phyloP scores from a whole-genome alignment of 2,113 vertebrate species.

The Numenius arquata region DNA sequence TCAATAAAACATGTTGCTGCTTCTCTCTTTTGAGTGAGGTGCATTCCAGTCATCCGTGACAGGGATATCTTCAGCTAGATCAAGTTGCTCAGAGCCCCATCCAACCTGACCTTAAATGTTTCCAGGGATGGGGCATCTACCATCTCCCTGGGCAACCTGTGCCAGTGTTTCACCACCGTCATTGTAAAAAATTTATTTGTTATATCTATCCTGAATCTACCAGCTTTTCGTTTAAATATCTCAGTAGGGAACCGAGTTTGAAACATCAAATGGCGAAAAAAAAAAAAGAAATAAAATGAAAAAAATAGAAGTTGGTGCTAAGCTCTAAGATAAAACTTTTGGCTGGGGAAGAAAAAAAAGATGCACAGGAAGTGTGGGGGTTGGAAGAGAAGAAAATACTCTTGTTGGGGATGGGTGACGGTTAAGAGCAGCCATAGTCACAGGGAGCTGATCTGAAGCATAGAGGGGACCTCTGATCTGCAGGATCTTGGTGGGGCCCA shows the following conservation, averaged over 20 bases:
- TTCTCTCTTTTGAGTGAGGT: not conserved
- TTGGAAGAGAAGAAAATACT: not conserved
- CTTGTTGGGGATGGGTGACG: not conserved
- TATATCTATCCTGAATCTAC: not conserved
- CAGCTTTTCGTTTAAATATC: not conserved
- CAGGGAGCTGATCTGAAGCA: not conserved
- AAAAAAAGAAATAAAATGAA: not conserved
- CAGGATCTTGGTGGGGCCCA: not conserved
- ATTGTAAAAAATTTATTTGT: not conserved
- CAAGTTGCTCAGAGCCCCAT: not conserved
- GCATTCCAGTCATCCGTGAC: not conserved
- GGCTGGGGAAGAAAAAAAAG: slow-evolving; percentile 16
- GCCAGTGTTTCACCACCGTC: not conserved
- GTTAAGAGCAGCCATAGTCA: not conserved
- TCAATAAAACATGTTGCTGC: not conserved
- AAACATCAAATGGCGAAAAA: not conserved
- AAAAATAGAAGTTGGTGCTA: not conserved
- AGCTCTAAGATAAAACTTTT: not conserved
- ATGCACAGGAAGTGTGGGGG: slow-evolving; percentile 58
- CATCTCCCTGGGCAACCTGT: not conserved
- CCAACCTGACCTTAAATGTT: not conserved
- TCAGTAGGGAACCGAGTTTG: not conserved
- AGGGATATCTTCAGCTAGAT: not conserved
- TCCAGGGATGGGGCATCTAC: not conserved
- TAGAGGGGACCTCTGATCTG: not conserved